These are phyloP conservation scores for Trichogramma dendrolimi DNA, from an alignment of 2,888 invertebrate species.

Conservation along the genomic window DNA sequence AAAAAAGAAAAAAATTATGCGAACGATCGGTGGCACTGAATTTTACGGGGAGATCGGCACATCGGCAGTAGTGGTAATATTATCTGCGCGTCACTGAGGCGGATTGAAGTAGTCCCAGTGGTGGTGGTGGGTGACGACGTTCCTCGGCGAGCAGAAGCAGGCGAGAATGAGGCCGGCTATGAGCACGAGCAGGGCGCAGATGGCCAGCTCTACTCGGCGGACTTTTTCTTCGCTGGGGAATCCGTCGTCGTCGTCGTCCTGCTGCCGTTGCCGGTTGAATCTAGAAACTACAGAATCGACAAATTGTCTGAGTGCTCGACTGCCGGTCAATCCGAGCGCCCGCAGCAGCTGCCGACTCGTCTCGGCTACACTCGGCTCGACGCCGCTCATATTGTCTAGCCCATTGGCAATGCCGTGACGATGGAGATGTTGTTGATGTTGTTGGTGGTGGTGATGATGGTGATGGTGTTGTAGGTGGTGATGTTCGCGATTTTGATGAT, in stretches of 20 bases:
- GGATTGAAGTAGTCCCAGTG: conserved; percentile 89
- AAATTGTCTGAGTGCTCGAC: conserved; percentile 65
- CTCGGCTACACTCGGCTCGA: conserved; percentile 63
- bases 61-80: too few species aligned
- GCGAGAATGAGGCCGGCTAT: conserved; percentile 74
- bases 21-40: too few species aligned
- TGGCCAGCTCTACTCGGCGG: conserved; percentile 70
- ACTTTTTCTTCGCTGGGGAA: conserved; percentile 53
- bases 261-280: conserved; percentile 37
- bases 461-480: conserved; percentile 5
- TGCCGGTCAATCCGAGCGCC: conserved; percentile 65
- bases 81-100: conserved; percentile 54
- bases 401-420: conserved; percentile 26
- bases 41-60: too few species aligned
- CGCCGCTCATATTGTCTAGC: conserved; percentile 47
- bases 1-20: too few species aligned
- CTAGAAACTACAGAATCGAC: conserved; percentile 63
- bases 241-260: conserved; percentile 53
- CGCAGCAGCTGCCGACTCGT: conserved; percentile 67
- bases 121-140: conserved; percentile 72
- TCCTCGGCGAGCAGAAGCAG: conserved; percentile 65
- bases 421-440: conserved; percentile 7
- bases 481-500: conserved; percentile 12
- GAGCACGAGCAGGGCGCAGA: conserved; percentile 74
- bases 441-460: conserved; percentile 7